These are phyloP conservation scores for Amyelois transitella DNA, from an alignment of 1,140 invertebrate genomes.

Conservation along the genomic window DNA sequence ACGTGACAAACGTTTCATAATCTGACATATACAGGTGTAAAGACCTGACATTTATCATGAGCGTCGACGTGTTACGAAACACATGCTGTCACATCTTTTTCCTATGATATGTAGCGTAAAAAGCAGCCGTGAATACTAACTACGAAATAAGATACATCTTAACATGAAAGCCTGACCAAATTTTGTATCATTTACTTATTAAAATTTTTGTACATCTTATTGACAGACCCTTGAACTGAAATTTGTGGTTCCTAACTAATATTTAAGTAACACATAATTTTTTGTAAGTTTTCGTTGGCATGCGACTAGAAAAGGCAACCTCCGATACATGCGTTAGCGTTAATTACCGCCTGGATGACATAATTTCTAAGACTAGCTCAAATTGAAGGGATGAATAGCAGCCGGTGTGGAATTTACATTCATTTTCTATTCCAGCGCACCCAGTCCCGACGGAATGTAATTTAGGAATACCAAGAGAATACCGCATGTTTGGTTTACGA, in stretches of 20 bases:
- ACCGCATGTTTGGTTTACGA: neutral
- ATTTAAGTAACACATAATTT: too few relatives aligned
- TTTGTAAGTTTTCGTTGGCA: too few relatives aligned
- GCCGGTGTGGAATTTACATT: constrained; percentile 34
- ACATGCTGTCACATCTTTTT: neutral
- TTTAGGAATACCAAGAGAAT: neutral
- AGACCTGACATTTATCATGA: neutral
- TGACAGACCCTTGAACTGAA: too few relatives aligned
- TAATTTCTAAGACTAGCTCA: constrained; percentile 4
- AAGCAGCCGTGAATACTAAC: neutral
- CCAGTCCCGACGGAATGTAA: constrained; percentile 11
- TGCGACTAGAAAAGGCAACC: neutral
- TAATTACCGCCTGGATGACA: neutral
- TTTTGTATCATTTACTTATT: too few relatives aligned
- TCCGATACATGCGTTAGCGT: neutral
- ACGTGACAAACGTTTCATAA: neutral
- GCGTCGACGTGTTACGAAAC: neutral
- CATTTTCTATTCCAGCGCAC: constrained; percentile 27
- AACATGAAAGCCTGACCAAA: neutral
- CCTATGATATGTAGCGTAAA: neutral
- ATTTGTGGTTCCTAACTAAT: too few relatives aligned
- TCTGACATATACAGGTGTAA: neutral
- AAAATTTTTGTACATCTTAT: too few relatives aligned
- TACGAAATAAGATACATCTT: neutral
- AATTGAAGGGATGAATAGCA: constrained; percentile 19